Evolutionary conservation across 2,888 invertebrate genomes (phyloP).

Genomic region (Morpho deidamia): DNA sequence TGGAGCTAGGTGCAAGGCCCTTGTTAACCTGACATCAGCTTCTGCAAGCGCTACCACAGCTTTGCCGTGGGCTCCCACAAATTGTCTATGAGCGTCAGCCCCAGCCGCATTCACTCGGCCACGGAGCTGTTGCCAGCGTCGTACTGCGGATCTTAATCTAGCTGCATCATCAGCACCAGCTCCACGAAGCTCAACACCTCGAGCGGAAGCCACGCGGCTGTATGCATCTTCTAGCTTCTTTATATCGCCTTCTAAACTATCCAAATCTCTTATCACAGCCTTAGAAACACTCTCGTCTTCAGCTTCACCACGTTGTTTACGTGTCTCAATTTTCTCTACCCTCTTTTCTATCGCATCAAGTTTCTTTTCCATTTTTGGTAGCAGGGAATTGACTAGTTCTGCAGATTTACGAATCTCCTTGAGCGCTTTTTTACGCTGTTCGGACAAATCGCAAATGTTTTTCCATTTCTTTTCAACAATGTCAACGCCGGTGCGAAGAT

Average conservation of each 20-base stretch:
- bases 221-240: constrained; percentile 84
- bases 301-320: constrained; percentile 60
- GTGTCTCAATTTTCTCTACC: constrained; percentile 70
- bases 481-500: constrained; percentile 82
- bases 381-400: constrained; percentile 80
- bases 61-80: constrained; percentile 83
- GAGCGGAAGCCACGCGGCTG: constrained; percentile 81
- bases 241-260: constrained; percentile 80
- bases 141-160: constrained; percentile 78
- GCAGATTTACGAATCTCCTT: constrained; percentile 78
- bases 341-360: constrained; percentile 79
- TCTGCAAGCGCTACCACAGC: constrained; percentile 84
- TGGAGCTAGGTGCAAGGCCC: constrained; percentile 81
- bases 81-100: constrained; percentile 81
- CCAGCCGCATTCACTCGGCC: constrained; percentile 80
- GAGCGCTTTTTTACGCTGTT: constrained; percentile 75
- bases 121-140: constrained; percentile 82
- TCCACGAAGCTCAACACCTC: constrained; percentile 81
- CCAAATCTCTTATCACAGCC: constrained; percentile 75
- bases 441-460: constrained; percentile 84
- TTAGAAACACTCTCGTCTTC: constrained; percentile 78
- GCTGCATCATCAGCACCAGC: constrained; percentile 83
- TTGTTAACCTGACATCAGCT: constrained; percentile 84
- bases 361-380: constrained; percentile 80
- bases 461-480: constrained; percentile 89